Base-by-base conservation (phyloP, 2,888 invertebrate genomes). In the Latrodectus hesperus region DNA sequence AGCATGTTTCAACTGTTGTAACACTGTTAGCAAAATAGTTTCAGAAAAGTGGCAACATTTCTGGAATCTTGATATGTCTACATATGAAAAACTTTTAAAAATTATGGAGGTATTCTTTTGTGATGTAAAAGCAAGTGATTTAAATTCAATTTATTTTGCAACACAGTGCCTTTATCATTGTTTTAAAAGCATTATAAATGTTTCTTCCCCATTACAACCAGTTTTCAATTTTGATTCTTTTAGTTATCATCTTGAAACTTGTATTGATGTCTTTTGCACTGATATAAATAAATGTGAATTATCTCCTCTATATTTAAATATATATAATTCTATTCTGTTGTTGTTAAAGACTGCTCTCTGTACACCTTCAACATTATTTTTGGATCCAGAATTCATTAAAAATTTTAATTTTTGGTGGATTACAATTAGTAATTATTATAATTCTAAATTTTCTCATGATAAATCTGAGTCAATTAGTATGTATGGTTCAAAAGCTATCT, bases 1-100 rank as follows among this genome's bases (percentile, higher is more conserved):
- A 17, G 17, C 86, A 53, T 87, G 86, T 26, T 71, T 87, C 38
- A 73, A 76, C 10, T 87, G 86, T 68, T 87, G 77, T 68, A 17
- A 16, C 38, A 16, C 53, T 22, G 68, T 77, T n/a, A 55, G 65
- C 67, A 67, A 77, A 68, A 51, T 65, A 10, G 26, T 87, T n/a
- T 82, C 86, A 22, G 73, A 65, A 73, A 55, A 72, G 22, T 87
- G 86, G 86, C 16, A n/a, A 12, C 38, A 72, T 73, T 64, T 87
- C 14, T 73, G 76, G 77, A 53, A 52, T 55, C 16, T 51, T 26
- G 14, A n/a, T 16, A 26, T 22, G 17, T 3, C 49, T 49, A 51
- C 51, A 14, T 16, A 67, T 12, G 64, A 79, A 16, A 55, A 38
- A 64, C 26, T 80, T 4, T 38, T 79, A 14, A n/a, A 75, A 74